phyloP scores from a whole-genome alignment of 2,113 vertebrate genomes.

The Saguinus imperator region DNA sequence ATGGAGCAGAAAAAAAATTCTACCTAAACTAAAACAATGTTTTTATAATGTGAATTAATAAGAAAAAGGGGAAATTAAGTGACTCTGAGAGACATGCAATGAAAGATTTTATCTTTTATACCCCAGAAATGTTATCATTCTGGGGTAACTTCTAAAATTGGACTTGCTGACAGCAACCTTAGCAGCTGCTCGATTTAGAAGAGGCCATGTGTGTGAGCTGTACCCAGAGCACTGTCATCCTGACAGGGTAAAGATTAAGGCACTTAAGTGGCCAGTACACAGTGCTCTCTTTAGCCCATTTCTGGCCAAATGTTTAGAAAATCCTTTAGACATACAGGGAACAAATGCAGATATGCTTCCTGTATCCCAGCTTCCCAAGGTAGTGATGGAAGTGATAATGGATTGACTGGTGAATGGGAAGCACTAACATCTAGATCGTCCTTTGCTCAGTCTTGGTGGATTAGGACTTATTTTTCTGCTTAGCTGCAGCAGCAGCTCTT shows the following conservation, averaged over 20 bases:
- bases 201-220: not conserved
- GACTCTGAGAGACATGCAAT: conserved; percentile 45
- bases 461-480: not conserved
- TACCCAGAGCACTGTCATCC: not conserved
- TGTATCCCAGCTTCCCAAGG: not conserved
- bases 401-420: not conserved
- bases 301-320: conserved; percentile 38
- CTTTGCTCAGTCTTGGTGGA: not conserved
- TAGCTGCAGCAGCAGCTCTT: not conserved
- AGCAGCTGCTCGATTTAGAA: not conserved
- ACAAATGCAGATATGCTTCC: not conserved
- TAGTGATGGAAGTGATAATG: not conserved
- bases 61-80: conserved; percentile 57
- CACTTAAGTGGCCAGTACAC: not conserved
- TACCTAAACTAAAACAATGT: conserved; percentile 70
- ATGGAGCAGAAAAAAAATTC: conserved; percentile 77
- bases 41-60: conserved; percentile 79
- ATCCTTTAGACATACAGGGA: not conserved
- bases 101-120: not conserved
- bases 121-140: not conserved
- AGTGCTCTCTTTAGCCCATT: not conserved
- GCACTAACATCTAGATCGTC: not conserved
- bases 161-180: conserved; percentile 31
- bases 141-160: conserved; percentile 39
- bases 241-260: conserved; percentile 44